Percentiles rank a stretch among this genome's conserved stretches.
These are phyloP conservation scores for Macrophya annulata DNA, from an alignment of 2,888 invertebrate genomes.

Conservation along the genomic window DNA sequence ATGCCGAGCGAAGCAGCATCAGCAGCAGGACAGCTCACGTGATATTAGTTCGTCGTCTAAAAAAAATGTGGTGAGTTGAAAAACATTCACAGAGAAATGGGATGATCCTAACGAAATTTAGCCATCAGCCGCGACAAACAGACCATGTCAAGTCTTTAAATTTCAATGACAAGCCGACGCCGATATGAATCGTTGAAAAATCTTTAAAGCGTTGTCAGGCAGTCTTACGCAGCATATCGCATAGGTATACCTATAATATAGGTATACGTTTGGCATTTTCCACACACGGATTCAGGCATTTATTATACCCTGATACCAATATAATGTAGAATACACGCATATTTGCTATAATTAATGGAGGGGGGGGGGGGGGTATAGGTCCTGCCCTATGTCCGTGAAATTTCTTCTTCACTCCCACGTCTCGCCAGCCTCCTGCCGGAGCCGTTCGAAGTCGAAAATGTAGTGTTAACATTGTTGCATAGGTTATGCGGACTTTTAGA, in stretches of 20 bases:
- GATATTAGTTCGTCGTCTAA: conserved; percentile 44
- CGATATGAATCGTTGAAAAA: neutral
- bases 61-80: conserved; percentile 41
- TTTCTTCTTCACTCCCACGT: neutral
- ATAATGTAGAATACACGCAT: neutral
- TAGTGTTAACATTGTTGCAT: neutral
- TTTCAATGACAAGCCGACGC: neutral
- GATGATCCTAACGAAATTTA: neutral
- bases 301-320: neutral
- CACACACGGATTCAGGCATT: neutral
- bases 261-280: neutral
- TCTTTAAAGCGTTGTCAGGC: neutral
- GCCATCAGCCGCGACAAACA: neutral
- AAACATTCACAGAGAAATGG: neutral
- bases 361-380: neutral
- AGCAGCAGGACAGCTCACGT: conserved; percentile 44
- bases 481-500: neutral
- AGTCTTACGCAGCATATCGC: neutral
- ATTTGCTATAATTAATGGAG: neutral
- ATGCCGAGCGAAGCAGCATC: conserved; percentile 43
- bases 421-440: neutral
- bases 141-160: neutral
- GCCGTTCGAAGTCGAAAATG: neutral
- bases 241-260: neutral
- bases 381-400: neutral